Percentiles rank a stretch among this genome's conserved stretches.
Conservation (phyloP, 2,113 vertebrate genomes). For the Solea solea region DNA sequence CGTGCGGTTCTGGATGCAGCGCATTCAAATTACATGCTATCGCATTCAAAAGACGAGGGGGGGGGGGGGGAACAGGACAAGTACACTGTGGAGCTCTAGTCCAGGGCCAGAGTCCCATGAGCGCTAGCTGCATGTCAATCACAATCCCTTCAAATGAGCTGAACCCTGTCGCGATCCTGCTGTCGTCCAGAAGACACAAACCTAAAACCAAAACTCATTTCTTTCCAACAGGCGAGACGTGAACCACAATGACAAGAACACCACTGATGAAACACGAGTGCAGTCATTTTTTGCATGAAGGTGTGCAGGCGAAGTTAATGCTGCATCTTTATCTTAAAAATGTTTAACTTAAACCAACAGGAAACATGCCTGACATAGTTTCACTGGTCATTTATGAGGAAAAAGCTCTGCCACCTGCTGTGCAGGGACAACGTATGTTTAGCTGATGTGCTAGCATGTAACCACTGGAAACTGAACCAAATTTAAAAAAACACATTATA, state of each 20-base stretch:
- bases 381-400: constrained; percentile 42
- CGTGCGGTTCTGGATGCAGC: constrained; percentile 73
- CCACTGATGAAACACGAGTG: constrained; percentile 22
- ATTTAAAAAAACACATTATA: constrained; percentile 50
- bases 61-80: constrained; percentile 13
- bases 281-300: constrained; percentile 11
- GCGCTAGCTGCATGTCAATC: constrained; percentile 62
- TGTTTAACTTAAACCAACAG: constrained; percentile 6
- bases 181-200: constrained; percentile 54
- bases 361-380: constrained; percentile 60
- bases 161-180: constrained; percentile 39
- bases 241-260: constrained; percentile 25
- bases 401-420: constrained; percentile 67
- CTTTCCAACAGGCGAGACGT: background rate
- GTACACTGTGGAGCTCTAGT: constrained; percentile 37
- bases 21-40: constrained; percentile 80
- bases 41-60: constrained; percentile 67
- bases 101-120: constrained; percentile 49
- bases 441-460: constrained; percentile 38
- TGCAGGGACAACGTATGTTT: constrained; percentile 60
- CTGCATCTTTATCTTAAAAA: constrained; percentile 16
- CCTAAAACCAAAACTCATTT: constrained; percentile 23
- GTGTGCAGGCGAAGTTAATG: background rate
- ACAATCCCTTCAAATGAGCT: constrained; percentile 48
- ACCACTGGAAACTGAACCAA: constrained; percentile 34